Evolutionary conservation across 2,888 invertebrate genomes (phyloP), one percentile per base, ranked within the genome.

Genomic region (Drosophila gaucha): DNA sequence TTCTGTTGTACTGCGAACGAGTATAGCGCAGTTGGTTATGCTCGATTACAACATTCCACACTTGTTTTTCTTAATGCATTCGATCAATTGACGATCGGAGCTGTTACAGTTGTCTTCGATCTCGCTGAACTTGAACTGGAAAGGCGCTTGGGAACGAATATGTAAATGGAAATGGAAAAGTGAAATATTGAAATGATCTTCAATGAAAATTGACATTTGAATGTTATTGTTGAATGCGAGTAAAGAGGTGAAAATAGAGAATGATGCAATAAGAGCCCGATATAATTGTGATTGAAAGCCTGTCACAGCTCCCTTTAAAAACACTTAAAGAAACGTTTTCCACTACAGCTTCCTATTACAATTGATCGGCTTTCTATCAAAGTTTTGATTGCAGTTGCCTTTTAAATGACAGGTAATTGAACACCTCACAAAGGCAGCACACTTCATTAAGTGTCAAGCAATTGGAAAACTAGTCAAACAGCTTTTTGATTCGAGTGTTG

Each of bases 391-490:
- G 60, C 46, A 64, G 65, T 67, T 78, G 82, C 64, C 64, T 64
- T 85, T 80, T 49, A 57, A 64, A 62, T 73, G 83, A 69, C 83
- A 64, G 41, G 72, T 72, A 85, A 80, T 74, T 59, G 75, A 74
- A 80, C 63, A 80, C 86, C 79, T 68, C 55, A 59, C 63, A 60
- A 68, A 68, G 64, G 51, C 41, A 59, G 56, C 24, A 14, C 56
- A 64, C 62, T 51, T 68, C 62, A 75, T 50, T 43, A 46, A 18
- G 52, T 50, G 72, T 43, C 59, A 30, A 39, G 20, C 38, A 36
- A 35, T 57, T 33, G 22, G 44, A 26, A 51, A 74, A 76, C 67
- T 39, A 3, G 76, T 52, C 57, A 18, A 54, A 58, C 69, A 31
- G 50, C 83, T 69, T 43, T n/a, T 20, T 66, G 33, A 44, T 47